A percentile compares a stretch with the other conserved stretches of the same genome.
phyloP scores from a whole-genome alignment of 2,888 invertebrate genomes.

The Drosophila atroscutellata region DNA sequence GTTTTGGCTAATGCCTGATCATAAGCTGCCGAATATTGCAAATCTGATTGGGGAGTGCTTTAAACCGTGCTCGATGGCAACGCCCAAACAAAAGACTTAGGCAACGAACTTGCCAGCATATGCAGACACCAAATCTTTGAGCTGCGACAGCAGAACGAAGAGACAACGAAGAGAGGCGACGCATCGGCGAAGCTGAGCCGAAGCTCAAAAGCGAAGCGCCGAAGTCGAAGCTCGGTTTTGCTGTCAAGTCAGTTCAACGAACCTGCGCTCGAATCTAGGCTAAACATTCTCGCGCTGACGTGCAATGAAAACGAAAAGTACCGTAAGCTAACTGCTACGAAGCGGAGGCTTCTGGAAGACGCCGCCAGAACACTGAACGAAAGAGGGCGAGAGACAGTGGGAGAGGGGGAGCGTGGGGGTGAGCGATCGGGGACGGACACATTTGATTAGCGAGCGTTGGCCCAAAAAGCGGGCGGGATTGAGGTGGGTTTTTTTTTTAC shows the following conservation, averaged over 20 bases:
- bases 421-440: slow-evolving; percentile 20
- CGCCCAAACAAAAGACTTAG: slow-evolving; percentile 72
- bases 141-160: slow-evolving; percentile 23
- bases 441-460: slow-evolving; percentile 73
- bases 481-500: slow-evolving; percentile 14
- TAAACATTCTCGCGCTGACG: slow-evolving; percentile 85
- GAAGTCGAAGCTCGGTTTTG: slow-evolving; percentile 29
- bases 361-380: slow-evolving; percentile 54
- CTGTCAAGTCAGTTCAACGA: slow-evolving; percentile 83
- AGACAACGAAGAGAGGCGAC: slow-evolving; percentile 12
- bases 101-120: slow-evolving; percentile 71
- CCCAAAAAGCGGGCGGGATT: slow-evolving; percentile 47
- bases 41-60: slow-evolving; percentile 30
- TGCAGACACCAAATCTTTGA: slow-evolving; percentile 33
- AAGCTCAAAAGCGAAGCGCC: slow-evolving; percentile 14
- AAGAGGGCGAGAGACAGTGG: not conserved
- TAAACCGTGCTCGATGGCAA: slow-evolving; percentile 37
- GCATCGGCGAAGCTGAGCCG: slow-evolving; percentile 8
- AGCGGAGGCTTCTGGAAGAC: slow-evolving; percentile 60
- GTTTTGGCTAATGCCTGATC: slow-evolving; percentile 26
- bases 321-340: slow-evolving; percentile 85
- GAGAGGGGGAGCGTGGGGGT: not conserved
- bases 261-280: slow-evolving; percentile 85
- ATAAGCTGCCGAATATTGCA: slow-evolving; percentile 48
- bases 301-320: slow-evolving; percentile 86